Conservation (phyloP, 2,888 invertebrate genomes). For the Microctonus brassicae region DNA sequence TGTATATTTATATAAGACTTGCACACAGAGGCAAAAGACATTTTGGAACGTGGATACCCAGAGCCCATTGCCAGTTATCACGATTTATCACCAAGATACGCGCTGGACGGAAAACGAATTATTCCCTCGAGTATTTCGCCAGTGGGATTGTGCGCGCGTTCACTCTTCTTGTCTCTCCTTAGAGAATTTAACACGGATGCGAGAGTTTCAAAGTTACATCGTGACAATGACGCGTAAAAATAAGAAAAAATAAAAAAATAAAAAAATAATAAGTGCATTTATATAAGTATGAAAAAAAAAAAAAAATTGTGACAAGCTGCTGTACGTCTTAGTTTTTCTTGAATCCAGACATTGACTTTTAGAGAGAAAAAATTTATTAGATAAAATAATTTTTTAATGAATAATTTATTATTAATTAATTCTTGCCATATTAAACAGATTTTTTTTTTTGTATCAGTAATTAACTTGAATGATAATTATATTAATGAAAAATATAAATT, state of each 20-base stretch:
- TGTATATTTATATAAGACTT: not conserved
- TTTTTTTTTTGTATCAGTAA: too few relatives aligned
- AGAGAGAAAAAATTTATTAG: too few relatives aligned
- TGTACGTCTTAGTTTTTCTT: too few relatives aligned
- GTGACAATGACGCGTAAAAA: conserved; percentile 7
- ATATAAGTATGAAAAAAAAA: too few relatives aligned
- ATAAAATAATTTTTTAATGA: too few relatives aligned
- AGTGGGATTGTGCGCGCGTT: conserved; percentile 43
- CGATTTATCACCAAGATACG: conserved; percentile 59
- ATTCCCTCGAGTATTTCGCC: conserved; percentile 54
- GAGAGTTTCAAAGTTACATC: not conserved
- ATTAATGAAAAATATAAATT: too few relatives aligned
- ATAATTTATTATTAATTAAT: too few relatives aligned
- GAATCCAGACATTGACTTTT: too few relatives aligned
- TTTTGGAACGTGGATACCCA: conserved; percentile 15
- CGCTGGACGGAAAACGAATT: conserved; percentile 60
- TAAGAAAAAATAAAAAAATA: not conserved
- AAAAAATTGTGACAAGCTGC: too few relatives aligned
- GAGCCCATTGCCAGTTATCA: conserved; percentile 54
- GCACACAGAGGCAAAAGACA: conserved; percentile 1
- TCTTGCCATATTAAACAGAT: too few relatives aligned
- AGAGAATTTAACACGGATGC: not conserved
- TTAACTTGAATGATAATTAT: too few relatives aligned
- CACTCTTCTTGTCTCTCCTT: conserved; percentile 13
- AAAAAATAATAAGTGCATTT: too few relatives aligned